phyloP scores from a whole-genome alignment of 2,888 invertebrate genomes.

The Flexamia atlantica region DNA sequence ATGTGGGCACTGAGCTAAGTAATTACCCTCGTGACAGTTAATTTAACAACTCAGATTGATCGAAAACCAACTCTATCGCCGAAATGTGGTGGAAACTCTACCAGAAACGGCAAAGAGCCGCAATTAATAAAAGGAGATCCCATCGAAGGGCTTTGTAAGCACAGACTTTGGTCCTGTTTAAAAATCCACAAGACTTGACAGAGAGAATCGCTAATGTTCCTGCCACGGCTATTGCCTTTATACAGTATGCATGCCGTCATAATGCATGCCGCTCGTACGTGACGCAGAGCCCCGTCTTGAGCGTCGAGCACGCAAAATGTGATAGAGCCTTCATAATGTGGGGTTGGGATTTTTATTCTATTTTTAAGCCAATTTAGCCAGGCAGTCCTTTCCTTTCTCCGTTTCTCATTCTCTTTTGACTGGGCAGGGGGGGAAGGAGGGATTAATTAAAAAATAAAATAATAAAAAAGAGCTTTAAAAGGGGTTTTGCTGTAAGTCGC shows the following conservation, averaged over 20 bases:
- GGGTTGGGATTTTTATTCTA: background rate
- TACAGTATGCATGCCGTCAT: conserved; percentile 39
- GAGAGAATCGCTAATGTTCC: conserved; percentile 52
- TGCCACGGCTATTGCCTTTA: conserved; percentile 41
- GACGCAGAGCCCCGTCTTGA: background rate
- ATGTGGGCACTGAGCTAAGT: too few species aligned
- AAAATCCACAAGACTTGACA: conserved; percentile 46
- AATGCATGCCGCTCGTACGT: conserved; percentile 24
- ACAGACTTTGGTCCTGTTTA: conserved; percentile 44
- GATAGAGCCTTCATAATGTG: background rate
- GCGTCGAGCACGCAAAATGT: background rate
- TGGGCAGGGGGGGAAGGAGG: too few species aligned
- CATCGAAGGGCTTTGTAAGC: conserved; percentile 39
- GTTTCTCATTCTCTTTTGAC: too few species aligned
- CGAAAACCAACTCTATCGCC: background rate
- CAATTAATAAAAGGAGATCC: conserved; percentile 50
- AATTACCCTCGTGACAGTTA: too few species aligned
- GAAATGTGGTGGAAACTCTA: background rate
- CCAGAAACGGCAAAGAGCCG: background rate
- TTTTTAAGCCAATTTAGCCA: background rate
- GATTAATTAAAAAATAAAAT: too few species aligned
- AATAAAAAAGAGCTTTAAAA: too few species aligned
- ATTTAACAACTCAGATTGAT: background rate
- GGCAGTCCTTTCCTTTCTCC: too few species aligned
- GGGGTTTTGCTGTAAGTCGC: too few species aligned